Conservation (phyloP, 2,888 invertebrate species). For the Cephus runcator region DNA sequence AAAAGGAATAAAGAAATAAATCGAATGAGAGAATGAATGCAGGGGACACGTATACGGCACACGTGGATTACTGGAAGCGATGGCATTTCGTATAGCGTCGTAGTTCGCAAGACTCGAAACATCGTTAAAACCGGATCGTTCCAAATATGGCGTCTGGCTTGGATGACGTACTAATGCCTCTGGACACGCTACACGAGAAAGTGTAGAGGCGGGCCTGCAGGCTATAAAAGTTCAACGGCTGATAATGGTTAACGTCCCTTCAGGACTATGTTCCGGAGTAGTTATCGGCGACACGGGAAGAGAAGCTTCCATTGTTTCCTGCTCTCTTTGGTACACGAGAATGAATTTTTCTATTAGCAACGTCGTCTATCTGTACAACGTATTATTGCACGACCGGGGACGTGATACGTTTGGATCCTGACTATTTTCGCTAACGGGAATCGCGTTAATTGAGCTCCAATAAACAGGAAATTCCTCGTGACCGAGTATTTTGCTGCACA, state of each 20-base stretch:
- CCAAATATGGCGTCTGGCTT: conserved; percentile 29
- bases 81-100: not conserved
- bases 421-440: not conserved
- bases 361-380: not conserved
- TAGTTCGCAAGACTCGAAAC: not conserved
- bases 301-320: conserved; percentile 1
- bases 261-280: not conserved
- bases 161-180: conserved; percentile 10
- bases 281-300: conserved; percentile 6
- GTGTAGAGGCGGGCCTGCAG: conserved; percentile 14
- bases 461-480: conserved; percentile 4
- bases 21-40: not conserved
- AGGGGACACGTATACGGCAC: not conserved
- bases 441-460: conserved; percentile 14
- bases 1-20: not conserved
- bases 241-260: conserved; percentile 20
- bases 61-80: not conserved
- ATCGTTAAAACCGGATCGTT: conserved; percentile 41
- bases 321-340: not conserved
- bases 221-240: conserved; percentile 31
- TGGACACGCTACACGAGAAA: conserved; percentile 17
- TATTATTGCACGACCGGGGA: not conserved
- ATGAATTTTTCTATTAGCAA: not conserved
- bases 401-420: not conserved
- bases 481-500: not conserved